Base-by-base conservation (phyloP, 2,888 invertebrate genomes). In the Galerucella pusilla region DNA sequence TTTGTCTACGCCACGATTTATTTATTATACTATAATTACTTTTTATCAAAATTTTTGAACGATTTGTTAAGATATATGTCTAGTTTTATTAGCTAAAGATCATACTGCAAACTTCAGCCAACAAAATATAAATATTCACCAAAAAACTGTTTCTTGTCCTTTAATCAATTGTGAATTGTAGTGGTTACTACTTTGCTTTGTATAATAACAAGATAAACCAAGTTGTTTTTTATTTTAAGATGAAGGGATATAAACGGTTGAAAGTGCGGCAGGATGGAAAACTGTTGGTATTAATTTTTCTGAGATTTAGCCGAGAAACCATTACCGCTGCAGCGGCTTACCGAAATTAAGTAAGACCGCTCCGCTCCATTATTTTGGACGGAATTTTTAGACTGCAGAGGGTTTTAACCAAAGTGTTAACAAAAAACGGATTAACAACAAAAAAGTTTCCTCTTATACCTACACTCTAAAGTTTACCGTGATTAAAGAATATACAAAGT, bases 281-380 rank as follows among this genome's bases (percentile, higher is more conserved):
- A 45, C 35, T 45, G 45, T 16, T 4, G 42, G 64, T n/a, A 45
- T 45, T 64, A 45, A 64, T 64, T 64, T 64, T 64, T 64, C 64
- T 45, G 64, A 64, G 64, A 64, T 64, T 64, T 64, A 64, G 42
- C 45, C 11, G 45, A 16, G 64, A 64, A 64, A 42, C 64, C 45
- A 45, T 64, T 64, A 16, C 45, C 45, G 45, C 64, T 45, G 71
- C 64, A 65, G 9, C 11, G 65, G 71, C 71, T 71, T 52, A 65
- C n/a, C 46, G 49, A 54, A 71, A 52, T 54, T 45, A 65, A 54
- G 60, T 65, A 71, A 64, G 61, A 64, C 42, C 45, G 71, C 45
- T 64, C 42, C 45, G 57, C 65, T 65, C 61, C 65, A 45, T 71
- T 71, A 65, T 71, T 71, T 52, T 49, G 65, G 49, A 42, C 14